Conservation (phyloP, 2,888 invertebrate genomes). For the Galerucella nymphaeae region DNA sequence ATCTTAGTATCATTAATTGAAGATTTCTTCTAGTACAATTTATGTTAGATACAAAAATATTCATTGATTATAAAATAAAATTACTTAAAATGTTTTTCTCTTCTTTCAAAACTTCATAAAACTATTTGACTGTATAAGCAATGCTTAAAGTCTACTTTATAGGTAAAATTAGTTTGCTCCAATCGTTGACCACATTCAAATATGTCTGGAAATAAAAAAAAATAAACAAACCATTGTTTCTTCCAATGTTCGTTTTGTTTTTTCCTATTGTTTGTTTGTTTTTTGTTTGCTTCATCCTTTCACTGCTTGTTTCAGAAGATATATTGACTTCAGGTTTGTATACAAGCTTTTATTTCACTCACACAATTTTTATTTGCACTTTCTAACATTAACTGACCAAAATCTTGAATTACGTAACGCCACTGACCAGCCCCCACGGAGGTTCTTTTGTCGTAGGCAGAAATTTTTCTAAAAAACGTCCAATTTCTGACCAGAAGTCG, state of each 20-base stretch:
- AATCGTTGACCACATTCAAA: background rate
- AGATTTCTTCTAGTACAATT: no score
- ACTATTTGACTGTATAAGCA: background rate
- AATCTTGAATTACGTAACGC: no score
- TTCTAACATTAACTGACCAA: background rate
- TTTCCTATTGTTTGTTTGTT: constrained; percentile 9
- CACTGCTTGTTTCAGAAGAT: background rate
- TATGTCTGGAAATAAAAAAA: background rate
- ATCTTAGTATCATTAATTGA: no score
- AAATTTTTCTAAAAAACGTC: no score
- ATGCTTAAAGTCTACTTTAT: background rate
- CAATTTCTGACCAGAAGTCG: no score
- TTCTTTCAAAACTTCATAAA: no score
- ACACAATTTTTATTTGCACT: background rate
- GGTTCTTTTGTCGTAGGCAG: no score
- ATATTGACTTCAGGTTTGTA: constrained; percentile 27
- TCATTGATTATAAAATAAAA: no score
- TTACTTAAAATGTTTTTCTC: no score
- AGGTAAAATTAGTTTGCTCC: background rate
- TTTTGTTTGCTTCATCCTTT: constrained; percentile 16
- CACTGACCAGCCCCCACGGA: no score
- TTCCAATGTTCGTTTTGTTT: constrained; percentile 24
- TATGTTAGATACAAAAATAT: no score
- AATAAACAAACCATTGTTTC: constrained; percentile 24
- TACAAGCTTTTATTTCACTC: constrained; percentile 15